Evolutionary conservation across 2,888 invertebrate species (phyloP).

Genomic region (Lithophane ornitopus): DNA sequence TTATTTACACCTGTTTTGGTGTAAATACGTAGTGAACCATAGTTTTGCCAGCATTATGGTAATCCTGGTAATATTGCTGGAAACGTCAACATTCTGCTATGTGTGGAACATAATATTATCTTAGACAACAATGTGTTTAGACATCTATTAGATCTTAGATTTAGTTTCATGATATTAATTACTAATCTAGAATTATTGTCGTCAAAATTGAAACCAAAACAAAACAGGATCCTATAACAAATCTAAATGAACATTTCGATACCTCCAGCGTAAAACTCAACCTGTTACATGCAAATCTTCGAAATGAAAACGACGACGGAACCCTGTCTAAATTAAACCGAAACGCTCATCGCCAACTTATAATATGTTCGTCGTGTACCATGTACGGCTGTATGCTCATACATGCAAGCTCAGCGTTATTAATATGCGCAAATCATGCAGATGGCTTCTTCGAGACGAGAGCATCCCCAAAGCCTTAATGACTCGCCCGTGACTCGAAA

Average conservation of each 20-base stretch:
- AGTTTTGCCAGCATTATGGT: conserved; percentile 43
- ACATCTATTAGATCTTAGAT: conserved; percentile 9
- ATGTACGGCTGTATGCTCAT: conserved; percentile 52
- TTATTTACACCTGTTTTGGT: conserved; percentile 55
- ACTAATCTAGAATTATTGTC: conserved; percentile 7
- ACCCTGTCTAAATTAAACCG: conserved; percentile 60
- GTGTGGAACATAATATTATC: conserved; percentile 48
- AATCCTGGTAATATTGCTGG: conserved; percentile 28
- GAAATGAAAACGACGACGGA: conserved; percentile 57
- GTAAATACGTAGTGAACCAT: conserved; percentile 40
- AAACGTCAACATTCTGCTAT: conserved; percentile 35
- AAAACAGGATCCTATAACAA: conserved; percentile 21
- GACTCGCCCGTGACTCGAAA: conserved; percentile 71
- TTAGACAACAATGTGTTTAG: conserved; percentile 36
- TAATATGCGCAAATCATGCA: conserved; percentile 86
- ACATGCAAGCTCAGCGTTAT: conserved; percentile 76
- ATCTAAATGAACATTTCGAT: conserved; percentile 31
- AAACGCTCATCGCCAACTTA: conserved; percentile 62
- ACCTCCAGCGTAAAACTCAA: conserved; percentile 37
- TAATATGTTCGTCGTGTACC: conserved; percentile 60
- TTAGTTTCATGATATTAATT: conserved; percentile 11
- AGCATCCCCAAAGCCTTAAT: conserved; percentile 72
- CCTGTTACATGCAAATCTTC: conserved; percentile 59
- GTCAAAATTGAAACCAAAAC: conserved; percentile 26
- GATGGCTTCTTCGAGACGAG: conserved; percentile 79